Percentiles rank a stretch among this genome's conserved stretches.
Conservation (phyloP, 1,140 invertebrate species). For the Lutraria rhynchaena region DNA sequence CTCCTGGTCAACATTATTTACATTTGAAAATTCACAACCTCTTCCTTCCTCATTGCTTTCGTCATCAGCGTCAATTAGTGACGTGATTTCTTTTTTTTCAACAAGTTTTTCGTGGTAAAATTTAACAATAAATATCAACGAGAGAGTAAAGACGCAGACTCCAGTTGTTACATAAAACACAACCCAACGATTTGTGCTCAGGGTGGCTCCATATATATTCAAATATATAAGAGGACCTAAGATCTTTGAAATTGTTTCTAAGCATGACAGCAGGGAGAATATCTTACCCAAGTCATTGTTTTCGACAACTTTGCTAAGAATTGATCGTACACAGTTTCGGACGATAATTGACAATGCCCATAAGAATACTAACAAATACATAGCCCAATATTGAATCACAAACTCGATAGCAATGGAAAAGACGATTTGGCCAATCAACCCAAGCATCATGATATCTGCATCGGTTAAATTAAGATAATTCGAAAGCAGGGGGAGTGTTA, state of each 20-base stretch:
- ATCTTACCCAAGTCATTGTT: background rate
- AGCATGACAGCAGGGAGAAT: background rate
- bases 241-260: background rate
- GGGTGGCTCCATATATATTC: background rate
- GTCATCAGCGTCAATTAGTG: too few species aligned
- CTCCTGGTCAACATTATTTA: too few species aligned
- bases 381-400: background rate
- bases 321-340: background rate
- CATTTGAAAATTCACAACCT: too few species aligned
- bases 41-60: too few species aligned
- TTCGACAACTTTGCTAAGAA: constrained; percentile 2
- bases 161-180: background rate
- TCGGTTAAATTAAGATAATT: background rate
- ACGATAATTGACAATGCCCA: background rate
- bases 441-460: background rate
- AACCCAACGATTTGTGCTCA: background rate
- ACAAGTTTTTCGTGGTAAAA: too few species aligned
- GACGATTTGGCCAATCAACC: background rate
- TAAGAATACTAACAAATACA: background rate
- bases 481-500: background rate
- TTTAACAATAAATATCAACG: too few species aligned
- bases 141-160: too few species aligned
- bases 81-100: too few species aligned
- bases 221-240: background rate
- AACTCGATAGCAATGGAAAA: background rate